A percentile compares a stretch with the other conserved stretches of the same genome.
phyloP scores from a whole-genome alignment of 2,888 invertebrate species.

The Acanthosepion lycidas region DNA sequence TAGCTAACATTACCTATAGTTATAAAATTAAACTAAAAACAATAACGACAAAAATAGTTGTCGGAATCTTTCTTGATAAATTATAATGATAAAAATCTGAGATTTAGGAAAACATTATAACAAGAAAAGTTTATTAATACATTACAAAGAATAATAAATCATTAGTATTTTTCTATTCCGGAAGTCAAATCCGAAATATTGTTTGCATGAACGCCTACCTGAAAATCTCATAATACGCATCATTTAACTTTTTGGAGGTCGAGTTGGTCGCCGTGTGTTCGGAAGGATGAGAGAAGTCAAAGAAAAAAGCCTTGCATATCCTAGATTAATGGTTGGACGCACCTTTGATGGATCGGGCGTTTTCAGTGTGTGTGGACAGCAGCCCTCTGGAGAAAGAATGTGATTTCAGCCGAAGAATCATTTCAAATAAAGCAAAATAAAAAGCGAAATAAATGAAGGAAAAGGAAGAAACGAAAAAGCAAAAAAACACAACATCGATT shows the following conservation, averaged over 20 bases:
- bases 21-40: too few species aligned
- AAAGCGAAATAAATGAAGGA: not conserved
- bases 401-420: not conserved
- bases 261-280: not conserved
- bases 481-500: not conserved
- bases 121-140: not conserved
- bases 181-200: not conserved
- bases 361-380: not conserved
- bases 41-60: too few species aligned
- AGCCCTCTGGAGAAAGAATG: not conserved
- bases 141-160: not conserved
- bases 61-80: not conserved
- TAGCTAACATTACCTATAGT: too few species aligned
- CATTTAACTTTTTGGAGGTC: not conserved
- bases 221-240: not conserved
- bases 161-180: not conserved
- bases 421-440: not conserved
- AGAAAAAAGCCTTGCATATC: not conserved
- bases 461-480: not conserved
- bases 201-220: not conserved
- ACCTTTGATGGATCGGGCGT: not conserved
- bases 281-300: not conserved
- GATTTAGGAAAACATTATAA: not conserved
- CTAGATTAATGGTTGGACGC: not conserved
- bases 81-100: not conserved